Conservation (phyloP, 2,888 invertebrate genomes). For the Lutraria lutraria region DNA sequence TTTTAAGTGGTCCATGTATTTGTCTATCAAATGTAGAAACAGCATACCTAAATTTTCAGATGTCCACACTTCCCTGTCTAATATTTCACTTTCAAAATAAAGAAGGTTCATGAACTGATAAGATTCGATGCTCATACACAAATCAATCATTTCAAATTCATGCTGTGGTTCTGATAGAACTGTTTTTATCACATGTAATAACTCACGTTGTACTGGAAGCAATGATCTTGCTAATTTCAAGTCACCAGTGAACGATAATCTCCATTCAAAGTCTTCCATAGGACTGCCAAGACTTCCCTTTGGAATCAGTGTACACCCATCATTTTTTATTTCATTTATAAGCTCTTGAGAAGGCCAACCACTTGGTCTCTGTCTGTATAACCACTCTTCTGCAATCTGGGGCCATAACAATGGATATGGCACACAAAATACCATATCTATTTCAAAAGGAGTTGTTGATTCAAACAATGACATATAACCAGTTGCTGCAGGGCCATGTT, state of each 20-base stretch:
- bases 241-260: conserved; percentile 57
- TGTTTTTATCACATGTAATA: conserved; percentile 51
- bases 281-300: conserved; percentile 51
- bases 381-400: conserved; percentile 36
- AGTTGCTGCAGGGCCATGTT: conserved; percentile 53
- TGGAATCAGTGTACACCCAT: conserved; percentile 53
- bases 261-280: conserved; percentile 58
- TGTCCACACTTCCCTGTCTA: conserved; percentile 25
- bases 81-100: conserved; percentile 42
- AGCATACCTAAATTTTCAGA: conserved; percentile 30
- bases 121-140: conserved; percentile 44
- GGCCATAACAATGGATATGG: conserved; percentile 57
- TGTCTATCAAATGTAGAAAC: conserved; percentile 45
- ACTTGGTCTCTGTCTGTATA: conserved; percentile 21
- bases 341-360: conserved; percentile 47
- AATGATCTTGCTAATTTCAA: conserved; percentile 49
- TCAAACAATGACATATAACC: conserved; percentile 18
- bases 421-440: conserved; percentile 51
- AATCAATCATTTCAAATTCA: conserved; percentile 25
- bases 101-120: conserved; percentile 48
- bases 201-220: conserved; percentile 41
- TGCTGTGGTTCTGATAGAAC: conserved; percentile 45
- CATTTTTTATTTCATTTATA: conserved; percentile 31
- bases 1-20: conserved; percentile 30
- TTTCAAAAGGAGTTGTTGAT: conserved; percentile 26